Conservation (phyloP, 1,140 invertebrate species). For the Cotesia typhae region DNA sequence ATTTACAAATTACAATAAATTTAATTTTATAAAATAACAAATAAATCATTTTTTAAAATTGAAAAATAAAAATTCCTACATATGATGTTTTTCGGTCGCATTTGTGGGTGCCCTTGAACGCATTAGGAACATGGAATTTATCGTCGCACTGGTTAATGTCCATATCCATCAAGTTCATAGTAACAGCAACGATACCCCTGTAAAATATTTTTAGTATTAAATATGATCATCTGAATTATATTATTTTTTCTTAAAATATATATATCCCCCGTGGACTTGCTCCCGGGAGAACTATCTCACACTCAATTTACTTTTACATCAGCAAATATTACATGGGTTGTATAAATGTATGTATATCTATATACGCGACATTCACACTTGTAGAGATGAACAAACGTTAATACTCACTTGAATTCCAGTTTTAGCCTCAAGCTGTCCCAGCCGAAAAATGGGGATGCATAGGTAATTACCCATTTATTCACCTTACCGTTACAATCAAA, state of each 20-base stretch:
- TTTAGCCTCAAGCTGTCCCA: conserved; percentile 91
- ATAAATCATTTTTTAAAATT: conserved; percentile 40
- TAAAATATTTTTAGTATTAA: conserved; percentile 65
- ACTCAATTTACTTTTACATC: conserved; percentile 54
- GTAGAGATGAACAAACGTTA: conserved; percentile 22
- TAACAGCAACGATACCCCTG: conserved; percentile 93
- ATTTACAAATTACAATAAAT: conserved; percentile 19
- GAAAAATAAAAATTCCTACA: conserved; percentile 71
- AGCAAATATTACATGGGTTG: background rate
- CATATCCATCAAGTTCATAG: conserved; percentile 87
- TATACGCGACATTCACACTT: conserved; percentile 20
- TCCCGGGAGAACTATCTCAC: conserved; percentile 58
- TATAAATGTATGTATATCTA: background rate
- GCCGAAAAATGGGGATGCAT: conserved; percentile 96
- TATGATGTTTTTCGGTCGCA: conserved; percentile 92
- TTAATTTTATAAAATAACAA: conserved; percentile 20
- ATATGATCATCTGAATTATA: conserved; percentile 54
- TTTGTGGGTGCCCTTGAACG: conserved; percentile 94
- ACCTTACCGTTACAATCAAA: conserved; percentile 93
- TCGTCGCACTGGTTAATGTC: conserved; percentile 96
- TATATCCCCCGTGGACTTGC: conserved; percentile 46
- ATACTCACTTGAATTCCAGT: conserved; percentile 92
- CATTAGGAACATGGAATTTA: conserved; percentile 88
- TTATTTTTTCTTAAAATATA: conserved; percentile 44
- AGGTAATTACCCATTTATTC: conserved; percentile 95